Evolutionary conservation across 1,140 invertebrate species (phyloP).

Genomic region (Drosophila subpulchrella): DNA sequence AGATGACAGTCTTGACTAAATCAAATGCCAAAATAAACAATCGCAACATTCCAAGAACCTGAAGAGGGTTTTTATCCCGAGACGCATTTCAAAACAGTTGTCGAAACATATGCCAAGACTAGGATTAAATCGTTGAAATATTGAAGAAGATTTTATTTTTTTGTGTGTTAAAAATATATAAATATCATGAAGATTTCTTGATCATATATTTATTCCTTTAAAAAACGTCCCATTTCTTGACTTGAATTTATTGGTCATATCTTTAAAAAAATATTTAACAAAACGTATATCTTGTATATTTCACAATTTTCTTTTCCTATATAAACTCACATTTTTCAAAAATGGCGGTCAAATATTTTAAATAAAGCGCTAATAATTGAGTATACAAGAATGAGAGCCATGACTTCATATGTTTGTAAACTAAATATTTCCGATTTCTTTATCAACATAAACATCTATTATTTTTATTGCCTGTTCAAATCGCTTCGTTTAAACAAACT

Average conservation of each 20-base stretch:
- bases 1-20: slow-evolving; percentile 44
- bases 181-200: slow-evolving; percentile 9
- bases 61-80: slow-evolving; percentile 20
- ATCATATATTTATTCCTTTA: slow-evolving; percentile 1
- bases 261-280: slow-evolving; percentile 2
- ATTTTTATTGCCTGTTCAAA: slow-evolving; percentile 8
- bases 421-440: slow-evolving; percentile 31
- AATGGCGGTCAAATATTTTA: slow-evolving; percentile 14
- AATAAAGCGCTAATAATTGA: slow-evolving; percentile 1
- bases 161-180: slow-evolving; percentile 15
- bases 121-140: slow-evolving; percentile 28
- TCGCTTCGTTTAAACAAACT: slow-evolving; percentile 19
- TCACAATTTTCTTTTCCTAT: slow-evolving; percentile 14
- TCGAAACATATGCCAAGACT: slow-evolving; percentile 12
- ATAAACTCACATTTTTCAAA: slow-evolving; percentile 20
- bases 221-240: slow-evolving; percentile 1
- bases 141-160: slow-evolving; percentile 6
- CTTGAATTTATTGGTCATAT: slow-evolving; percentile 13
- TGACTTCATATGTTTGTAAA: slow-evolving; percentile 41
- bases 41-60: slow-evolving; percentile 19
- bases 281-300: neutral
- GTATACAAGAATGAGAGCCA: slow-evolving; percentile 19
- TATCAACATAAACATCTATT: slow-evolving; percentile 44
- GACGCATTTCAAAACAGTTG: slow-evolving; percentile 50
- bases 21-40: slow-evolving; percentile 49